A percentile compares a stretch with the other conserved stretches of the same genome.
phyloP scores from a whole-genome alignment of 2,797 vertebrate genomes.

The Rallus crepitans region DNA sequence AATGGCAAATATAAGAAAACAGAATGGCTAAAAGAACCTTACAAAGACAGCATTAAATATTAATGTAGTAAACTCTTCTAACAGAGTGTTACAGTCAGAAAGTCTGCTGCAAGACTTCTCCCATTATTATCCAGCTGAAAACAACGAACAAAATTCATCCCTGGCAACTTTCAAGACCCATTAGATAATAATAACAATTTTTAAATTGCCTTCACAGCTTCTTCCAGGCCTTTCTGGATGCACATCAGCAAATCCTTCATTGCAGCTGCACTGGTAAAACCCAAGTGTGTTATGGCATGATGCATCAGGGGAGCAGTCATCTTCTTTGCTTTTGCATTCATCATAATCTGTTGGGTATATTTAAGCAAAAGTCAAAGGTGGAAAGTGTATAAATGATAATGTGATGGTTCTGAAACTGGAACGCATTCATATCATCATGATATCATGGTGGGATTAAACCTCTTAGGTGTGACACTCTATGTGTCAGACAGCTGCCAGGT shows the following conservation, averaged over 20 bases:
- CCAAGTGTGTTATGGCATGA: slow-evolving; percentile 81
- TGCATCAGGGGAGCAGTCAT: slow-evolving; percentile 83
- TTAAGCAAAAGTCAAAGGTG: neutral
- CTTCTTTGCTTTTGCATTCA: slow-evolving; percentile 79
- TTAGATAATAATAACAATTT: neutral
- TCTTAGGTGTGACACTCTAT: neutral
- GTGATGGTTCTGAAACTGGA: neutral
- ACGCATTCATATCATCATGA: fast-evolving
- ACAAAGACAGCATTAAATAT: neutral
- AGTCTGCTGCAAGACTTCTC: neutral
- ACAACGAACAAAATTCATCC: neutral
- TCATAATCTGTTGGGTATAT: slow-evolving; percentile 78
- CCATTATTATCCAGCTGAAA: neutral
- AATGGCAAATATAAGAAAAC: neutral
- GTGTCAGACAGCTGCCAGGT: neutral
- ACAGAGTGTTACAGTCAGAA: neutral
- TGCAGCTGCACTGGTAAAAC: slow-evolving; percentile 84
- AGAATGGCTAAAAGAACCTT: neutral
- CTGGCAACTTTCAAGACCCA: neutral
- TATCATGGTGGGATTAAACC: neutral
- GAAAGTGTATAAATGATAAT: neutral
- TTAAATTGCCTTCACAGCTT: slow-evolving; percentile 81
- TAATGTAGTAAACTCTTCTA: neutral
- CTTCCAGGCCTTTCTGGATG: slow-evolving; percentile 78
- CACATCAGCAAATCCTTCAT: slow-evolving; percentile 65